Evolutionary conservation across 2,888 invertebrate genomes (phyloP), one percentile per base, ranked within the genome.

Genomic region (Enchytraeus crypticus): DNA sequence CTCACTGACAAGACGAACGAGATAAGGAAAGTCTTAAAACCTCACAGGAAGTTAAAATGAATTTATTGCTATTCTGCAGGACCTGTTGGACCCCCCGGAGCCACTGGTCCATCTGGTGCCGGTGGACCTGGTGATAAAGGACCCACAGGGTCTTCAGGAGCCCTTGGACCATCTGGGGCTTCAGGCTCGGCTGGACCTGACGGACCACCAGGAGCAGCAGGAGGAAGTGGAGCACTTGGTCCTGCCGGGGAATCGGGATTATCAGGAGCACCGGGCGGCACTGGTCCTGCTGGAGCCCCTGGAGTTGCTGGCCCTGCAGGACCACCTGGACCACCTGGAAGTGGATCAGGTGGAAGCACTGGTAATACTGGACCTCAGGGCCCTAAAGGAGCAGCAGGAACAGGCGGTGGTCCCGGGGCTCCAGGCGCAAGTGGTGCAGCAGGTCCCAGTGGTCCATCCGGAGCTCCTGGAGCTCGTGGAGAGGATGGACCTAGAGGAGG

Each of bases 401-500:
- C 23, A 8, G 21, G 14, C 26, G 49, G 49, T 21, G 18, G 14
- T 18, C 11, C 49, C 26, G 49, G 49, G 8, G 21, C 8, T 11
- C 5, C 26, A 18, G 49, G 49, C 8, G 49, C 14, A 8, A 23
- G 14, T 8, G 61, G 62, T 33, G 43, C 33, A 2, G n/a, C 38
- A 33, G 64, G 64, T 8, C 14, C 57, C 23, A n/a, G 4, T 47
- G 64, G 64, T 14, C 46, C 53, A 33, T 5, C 27, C 21, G 65
- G 65, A 11, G 29, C 56, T 11, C 11, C 57, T n/a, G 63, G 65
- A 5, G 30, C 51, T 2, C n/a, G 57, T 21, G 67, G 67, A 29
- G 14, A 47, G 18, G 26, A 8, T 8, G 49, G 49, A 23, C 14
- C 21, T 23, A 5, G 5, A 18, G 49, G 49, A 18, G 14, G 14